Base-by-base conservation (phyloP, 2,113 vertebrate species). In the Jacana jacana region DNA sequence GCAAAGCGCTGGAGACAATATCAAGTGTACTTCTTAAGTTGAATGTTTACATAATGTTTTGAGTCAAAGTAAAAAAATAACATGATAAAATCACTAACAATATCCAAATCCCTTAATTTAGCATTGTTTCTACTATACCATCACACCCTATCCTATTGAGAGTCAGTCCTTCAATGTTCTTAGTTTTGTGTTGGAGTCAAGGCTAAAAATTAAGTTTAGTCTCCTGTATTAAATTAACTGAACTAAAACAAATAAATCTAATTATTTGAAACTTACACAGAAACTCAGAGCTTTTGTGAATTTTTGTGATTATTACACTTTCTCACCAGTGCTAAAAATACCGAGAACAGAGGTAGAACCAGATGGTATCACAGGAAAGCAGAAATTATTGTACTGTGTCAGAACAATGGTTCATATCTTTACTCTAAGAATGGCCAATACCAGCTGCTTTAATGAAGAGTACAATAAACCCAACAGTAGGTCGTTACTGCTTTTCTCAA, bases 391-490 rank as follows among this genome's bases (percentile, higher is more conserved):
- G 19, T 28, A 60, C 40, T 83, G 51, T 68, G 66, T 70, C 60
- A 91, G 81, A 95, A 95, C 55, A 91, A 81, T 42, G n/a, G 49
- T 88, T 94, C 75, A 44, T 80, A 88, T 85, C 49, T 49, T 85
- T 66, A 69, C 13, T 73, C 18, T 88, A 60, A 91, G 49, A 94
- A 88, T 60, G 49, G 54, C 71, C 71, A 91, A 51, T 46, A 82
- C 27, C 85, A 94, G 71, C 35, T 95, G 89, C 54, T 91, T 83
- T 94, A 91, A 92, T 40, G 58, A 91, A 86, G 81, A 73, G 28
- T 82, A 88, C 49, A 95, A 94, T 89, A 94, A 94, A 86, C 20
- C 5, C 20, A 93, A 90, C 16, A 88, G 60, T 55, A 91, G 79
- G 64, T 39, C 1, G 11, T 66, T 95, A 69, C 35, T 51, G 46